A percentile compares a stretch with the other conserved stretches of the same genome.
These are phyloP conservation scores for Yponomeuta evonymella DNA, from an alignment of 2,888 invertebrate genomes.

Conservation along the genomic window DNA sequence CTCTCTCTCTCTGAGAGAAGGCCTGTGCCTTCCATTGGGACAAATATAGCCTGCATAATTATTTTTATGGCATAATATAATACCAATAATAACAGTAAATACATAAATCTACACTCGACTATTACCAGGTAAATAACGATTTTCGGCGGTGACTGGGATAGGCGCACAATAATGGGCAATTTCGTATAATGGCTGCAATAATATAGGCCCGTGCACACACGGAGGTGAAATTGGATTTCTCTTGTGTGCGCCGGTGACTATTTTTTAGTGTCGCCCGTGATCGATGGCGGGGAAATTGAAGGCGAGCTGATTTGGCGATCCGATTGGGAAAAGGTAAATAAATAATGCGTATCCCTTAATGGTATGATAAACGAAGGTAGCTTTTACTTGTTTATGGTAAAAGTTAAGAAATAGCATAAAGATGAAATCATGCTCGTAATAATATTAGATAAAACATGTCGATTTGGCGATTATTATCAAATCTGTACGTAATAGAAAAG, in stretches of 20 bases:
- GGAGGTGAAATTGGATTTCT: slow-evolving; percentile 21
- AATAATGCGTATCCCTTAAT: not conserved
- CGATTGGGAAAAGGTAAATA: slow-evolving; percentile 1
- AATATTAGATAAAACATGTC: too few relatives aligned
- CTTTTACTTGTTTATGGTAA: not conserved
- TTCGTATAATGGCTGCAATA: slow-evolving; percentile 42
- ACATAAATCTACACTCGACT: not conserved
- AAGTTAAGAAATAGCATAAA: not conserved
- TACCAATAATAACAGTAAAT: not conserved
- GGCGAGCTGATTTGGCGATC: not conserved
- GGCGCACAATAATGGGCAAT: slow-evolving; percentile 63
- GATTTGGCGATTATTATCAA: too few relatives aligned
- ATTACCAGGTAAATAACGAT: slow-evolving; percentile 46
- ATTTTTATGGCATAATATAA: not conserved
- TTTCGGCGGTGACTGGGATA: slow-evolving; percentile 49
- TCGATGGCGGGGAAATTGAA: not conserved
- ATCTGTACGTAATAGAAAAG: too few relatives aligned
- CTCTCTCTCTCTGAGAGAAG: too few relatives aligned
- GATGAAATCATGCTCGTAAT: not conserved
- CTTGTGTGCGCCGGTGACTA: not conserved
- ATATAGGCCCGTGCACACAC: slow-evolving; percentile 31
- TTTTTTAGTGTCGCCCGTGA: slow-evolving; percentile 11
- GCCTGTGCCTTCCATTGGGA: too few relatives aligned
- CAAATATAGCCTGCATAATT: too few relatives aligned
- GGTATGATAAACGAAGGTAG: not conserved